These are phyloP conservation scores for Agriopis aurantiaria DNA, from an alignment of 2,888 invertebrate species.

Conservation along the genomic window DNA sequence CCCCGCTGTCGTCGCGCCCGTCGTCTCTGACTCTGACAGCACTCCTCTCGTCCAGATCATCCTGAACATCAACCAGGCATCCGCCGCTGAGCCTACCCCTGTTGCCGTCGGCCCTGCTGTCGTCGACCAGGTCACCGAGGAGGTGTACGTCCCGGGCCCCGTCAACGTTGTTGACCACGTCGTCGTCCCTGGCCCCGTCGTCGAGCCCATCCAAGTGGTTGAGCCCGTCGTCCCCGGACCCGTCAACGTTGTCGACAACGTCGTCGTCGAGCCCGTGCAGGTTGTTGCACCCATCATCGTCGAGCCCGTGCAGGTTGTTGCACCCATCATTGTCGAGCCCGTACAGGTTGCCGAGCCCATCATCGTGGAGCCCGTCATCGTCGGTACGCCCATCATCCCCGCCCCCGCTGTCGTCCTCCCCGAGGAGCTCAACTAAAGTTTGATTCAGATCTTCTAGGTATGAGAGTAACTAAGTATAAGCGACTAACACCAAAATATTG, in stretches of 20 bases:
- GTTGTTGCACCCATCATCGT: background rate
- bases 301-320: slow-evolving; percentile 32
- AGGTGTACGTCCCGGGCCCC: slow-evolving; percentile 39
- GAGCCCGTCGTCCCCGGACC: slow-evolving; percentile 25
- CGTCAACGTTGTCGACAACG: slow-evolving; percentile 36
- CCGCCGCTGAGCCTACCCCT: slow-evolving; percentile 37
- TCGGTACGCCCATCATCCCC: slow-evolving; percentile 56
- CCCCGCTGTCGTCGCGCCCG: slow-evolving; percentile 31
- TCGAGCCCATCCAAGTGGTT: slow-evolving; percentile 35
- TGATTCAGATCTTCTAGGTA: background rate
- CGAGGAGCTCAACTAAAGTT: slow-evolving; percentile 58
- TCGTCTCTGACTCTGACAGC: slow-evolving; percentile 29
- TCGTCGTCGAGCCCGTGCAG: slow-evolving; percentile 49
- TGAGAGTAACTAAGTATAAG: slow-evolving; percentile 9
- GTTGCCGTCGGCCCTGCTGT: slow-evolving; percentile 41
- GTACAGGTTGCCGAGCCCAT: slow-evolving; percentile 39
- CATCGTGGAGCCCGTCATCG: slow-evolving; percentile 50
- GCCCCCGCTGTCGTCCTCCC: slow-evolving; percentile 58
- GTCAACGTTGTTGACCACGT: slow-evolving; percentile 36
- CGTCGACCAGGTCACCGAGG: slow-evolving; percentile 6
- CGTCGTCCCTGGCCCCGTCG: slow-evolving; percentile 30
- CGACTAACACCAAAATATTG: slow-evolving; percentile 21
- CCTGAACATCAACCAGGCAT: slow-evolving; percentile 51
- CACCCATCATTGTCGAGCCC: slow-evolving; percentile 37
- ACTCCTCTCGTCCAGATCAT: slow-evolving; percentile 58